Base-by-base conservation (phyloP, 1,140 invertebrate genomes). In the Chironomus tepperi region DNA sequence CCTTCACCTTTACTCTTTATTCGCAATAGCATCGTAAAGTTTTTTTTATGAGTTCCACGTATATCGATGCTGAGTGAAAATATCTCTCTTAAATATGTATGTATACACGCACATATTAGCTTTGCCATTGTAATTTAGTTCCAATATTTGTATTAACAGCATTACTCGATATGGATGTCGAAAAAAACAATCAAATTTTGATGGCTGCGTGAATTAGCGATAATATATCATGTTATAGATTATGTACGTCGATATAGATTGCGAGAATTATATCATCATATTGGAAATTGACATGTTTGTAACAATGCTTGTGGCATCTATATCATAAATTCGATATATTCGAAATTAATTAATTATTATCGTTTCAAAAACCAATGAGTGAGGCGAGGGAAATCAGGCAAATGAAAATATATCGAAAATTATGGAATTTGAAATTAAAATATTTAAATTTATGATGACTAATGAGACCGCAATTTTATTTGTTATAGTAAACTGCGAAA, bases 101-200 rank as follows among this genome's bases (percentile, higher is more conserved):
- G 47, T 15, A 47, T 15, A 57, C 47, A 57, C 12, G 12, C 12
- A 57, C n/a, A n/a, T n/a, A 57, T 57, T 57, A 57, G 47, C 47
- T 57, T 15, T 57, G 47, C 12, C 12, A 57, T 57, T 57, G 12
- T 57, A 57, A 57, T 57, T 57, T 57, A 57, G 47, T 57, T 57
- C n/a, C 47, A 57, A 57, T 57, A 57, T 57, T 57, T 57, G 47
- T 12, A 57, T 57, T 57, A 57, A 57, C 7, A 57, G 12, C 47
- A 15, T 57, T 57, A 15, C 24, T 34, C 24, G 24, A 34, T 57
- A 12, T n/a, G 47, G 10, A 57, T 57, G 47, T 57, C 47, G 12
- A 57, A 57, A n/a, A n/a, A 57, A 57, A 57, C 47, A 57, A 57
- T 57, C 47, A 57, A 57, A 57, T 57, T 57, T 57, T 57, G 47